These are phyloP conservation scores for Emys orbicularis DNA, from an alignment of 2,797 vertebrate species.

Conservation along the genomic window DNA sequence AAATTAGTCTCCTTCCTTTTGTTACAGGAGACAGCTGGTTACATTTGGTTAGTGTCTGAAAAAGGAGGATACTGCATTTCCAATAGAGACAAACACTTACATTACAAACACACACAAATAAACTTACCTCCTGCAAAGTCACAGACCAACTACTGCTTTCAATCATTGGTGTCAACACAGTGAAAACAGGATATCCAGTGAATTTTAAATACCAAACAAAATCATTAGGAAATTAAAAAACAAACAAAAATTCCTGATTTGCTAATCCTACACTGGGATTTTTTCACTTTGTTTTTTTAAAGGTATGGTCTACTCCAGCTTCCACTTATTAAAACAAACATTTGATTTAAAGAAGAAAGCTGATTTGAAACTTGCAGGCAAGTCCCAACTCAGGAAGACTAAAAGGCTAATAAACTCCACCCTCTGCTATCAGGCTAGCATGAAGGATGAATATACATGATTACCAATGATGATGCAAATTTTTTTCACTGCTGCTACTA, in stretches of 20 bases:
- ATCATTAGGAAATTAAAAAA: conserved; percentile 43
- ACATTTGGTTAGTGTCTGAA: conserved; percentile 54
- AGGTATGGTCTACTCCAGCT: conserved; percentile 20
- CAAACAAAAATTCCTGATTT: conserved; percentile 26
- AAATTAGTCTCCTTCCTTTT: background rate
- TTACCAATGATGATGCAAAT: conserved; percentile 36
- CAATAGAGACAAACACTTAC: conserved; percentile 67
- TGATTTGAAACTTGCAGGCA: conserved; percentile 51
- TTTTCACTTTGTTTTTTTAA: background rate
- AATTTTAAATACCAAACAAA: conserved; percentile 70
- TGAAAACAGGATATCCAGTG: conserved; percentile 78
- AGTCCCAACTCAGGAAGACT: conserved; percentile 59
- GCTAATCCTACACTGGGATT: conserved; percentile 40
- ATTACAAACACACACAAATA: conserved; percentile 76
- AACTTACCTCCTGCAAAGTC: conserved; percentile 86
- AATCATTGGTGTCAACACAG: conserved; percentile 83
- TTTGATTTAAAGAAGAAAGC: conserved; percentile 27
- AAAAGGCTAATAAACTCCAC: conserved; percentile 64
- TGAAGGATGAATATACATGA: conserved; percentile 33
- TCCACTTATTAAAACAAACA: conserved; percentile 34
- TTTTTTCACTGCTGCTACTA: conserved; percentile 43
- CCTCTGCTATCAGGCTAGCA: conserved; percentile 48
- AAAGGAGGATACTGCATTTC: conserved; percentile 85
- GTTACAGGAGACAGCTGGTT: background rate
- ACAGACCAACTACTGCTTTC: conserved; percentile 83